A percentile compares a stretch with the other conserved stretches of the same genome.
Evolutionary conservation across 2,113 vertebrate species (phyloP).

Genomic region (Garra rufa): DNA sequence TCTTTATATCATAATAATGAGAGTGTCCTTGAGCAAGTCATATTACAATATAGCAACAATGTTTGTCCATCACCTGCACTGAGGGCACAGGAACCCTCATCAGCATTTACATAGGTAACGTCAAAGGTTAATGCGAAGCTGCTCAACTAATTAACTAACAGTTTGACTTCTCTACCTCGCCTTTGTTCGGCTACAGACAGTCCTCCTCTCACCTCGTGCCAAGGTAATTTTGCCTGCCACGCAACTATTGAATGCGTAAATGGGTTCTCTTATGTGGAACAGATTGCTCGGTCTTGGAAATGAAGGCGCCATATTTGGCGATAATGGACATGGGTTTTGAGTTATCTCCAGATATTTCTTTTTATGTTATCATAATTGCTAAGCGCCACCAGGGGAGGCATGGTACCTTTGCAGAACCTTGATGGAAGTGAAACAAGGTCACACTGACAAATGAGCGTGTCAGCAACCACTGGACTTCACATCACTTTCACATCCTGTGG

Average conservation of each 20-base stretch:
- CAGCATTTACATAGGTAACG: constrained; percentile 49
- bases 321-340: constrained; percentile 42
- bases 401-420: constrained; percentile 40
- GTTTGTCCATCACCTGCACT: constrained; percentile 15
- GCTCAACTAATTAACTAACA: constrained; percentile 58
- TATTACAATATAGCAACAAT: background rate
- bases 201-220: constrained; percentile 10
- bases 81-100: constrained; percentile 37
- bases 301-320: background rate
- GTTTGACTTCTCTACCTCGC: constrained; percentile 47
- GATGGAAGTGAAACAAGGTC: constrained; percentile 50
- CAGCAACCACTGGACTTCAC: constrained; percentile 36
- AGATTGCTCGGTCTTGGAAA: constrained; percentile 43
- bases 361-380: constrained; percentile 50
- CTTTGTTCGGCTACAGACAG: constrained; percentile 26
- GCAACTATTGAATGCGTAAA: constrained; percentile 36
- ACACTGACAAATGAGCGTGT: constrained; percentile 40
- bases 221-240: constrained; percentile 22
- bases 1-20: constrained; percentile 23
- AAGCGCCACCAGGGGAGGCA: constrained; percentile 17
- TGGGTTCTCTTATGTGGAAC: constrained; percentile 51
- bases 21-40: constrained; percentile 32
- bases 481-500: constrained; percentile 40
- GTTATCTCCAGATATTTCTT: constrained; percentile 48
- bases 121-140: constrained; percentile 58